phyloP scores from a whole-genome alignment of 2,888 invertebrate genomes.

The Neelides folsomi region DNA sequence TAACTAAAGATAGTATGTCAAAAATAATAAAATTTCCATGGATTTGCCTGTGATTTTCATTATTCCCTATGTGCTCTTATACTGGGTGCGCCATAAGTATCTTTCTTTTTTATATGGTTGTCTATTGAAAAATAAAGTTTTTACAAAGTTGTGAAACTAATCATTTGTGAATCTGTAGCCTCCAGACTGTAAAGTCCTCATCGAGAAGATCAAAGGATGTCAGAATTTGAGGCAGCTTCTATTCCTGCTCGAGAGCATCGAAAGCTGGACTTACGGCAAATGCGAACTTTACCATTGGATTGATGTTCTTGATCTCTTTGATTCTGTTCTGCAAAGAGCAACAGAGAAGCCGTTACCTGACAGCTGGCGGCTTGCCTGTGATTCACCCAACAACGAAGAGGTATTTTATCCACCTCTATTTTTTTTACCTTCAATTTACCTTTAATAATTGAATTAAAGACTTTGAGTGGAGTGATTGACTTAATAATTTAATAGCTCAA shows the following conservation, averaged over 20 bases:
- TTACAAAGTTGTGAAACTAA: constrained; percentile 3
- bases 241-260: constrained; percentile 55
- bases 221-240: constrained; percentile 50
- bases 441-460: not conserved
- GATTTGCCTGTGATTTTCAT: not conserved
- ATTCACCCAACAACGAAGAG: constrained; percentile 48
- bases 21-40: not conserved
- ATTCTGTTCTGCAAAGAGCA: constrained; percentile 60
- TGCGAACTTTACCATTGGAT: constrained; percentile 79
- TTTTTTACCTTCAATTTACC: not conserved
- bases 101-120: no score
- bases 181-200: constrained; percentile 60
- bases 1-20: not conserved
- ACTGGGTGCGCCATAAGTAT: no score
- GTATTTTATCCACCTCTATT: not conserved
- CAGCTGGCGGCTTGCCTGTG: constrained; percentile 60
- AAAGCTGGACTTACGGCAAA: constrained; percentile 73
- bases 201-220: constrained; percentile 55
- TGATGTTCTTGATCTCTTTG: constrained; percentile 62
- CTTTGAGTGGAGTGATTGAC: not conserved
- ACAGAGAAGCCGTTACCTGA: constrained; percentile 48
- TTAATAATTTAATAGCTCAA: constrained; percentile 45
- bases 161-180: constrained; percentile 40
- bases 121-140: not conserved
- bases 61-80: no score